phyloP scores from a whole-genome alignment of 2,888 invertebrate species.

The Nomada fabriciana region DNA sequence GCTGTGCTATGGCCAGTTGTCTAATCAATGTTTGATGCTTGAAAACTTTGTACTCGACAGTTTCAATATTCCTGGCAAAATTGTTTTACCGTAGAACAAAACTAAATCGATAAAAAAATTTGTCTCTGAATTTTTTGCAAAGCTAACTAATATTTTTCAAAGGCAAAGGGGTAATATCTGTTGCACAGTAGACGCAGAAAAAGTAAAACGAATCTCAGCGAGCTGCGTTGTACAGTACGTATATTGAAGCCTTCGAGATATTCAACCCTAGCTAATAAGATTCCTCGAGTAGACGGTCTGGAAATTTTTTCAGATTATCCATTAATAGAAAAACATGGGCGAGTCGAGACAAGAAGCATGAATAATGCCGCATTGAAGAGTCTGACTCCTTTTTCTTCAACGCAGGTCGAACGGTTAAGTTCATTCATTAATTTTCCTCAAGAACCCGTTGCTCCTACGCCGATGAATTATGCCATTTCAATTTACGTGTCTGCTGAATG shows the following conservation, averaged over 20 bases:
- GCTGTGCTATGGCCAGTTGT: no score
- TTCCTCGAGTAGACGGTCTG: no score
- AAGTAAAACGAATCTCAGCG: no score
- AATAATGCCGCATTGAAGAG: background rate
- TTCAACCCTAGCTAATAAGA: background rate
- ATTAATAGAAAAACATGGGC: background rate
- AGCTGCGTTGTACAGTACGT: background rate
- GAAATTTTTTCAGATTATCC: no score
- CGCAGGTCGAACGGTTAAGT: slow-evolving; percentile 1
- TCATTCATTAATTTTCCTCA: slow-evolving; percentile 25
- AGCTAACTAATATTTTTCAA: no score
- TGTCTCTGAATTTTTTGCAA: no score
- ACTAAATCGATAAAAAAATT: no score
- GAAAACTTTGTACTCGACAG: no score
- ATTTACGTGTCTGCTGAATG: background rate
- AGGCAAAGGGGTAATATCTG: no score
- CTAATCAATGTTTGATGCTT: no score
- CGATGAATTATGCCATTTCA: slow-evolving; percentile 5
- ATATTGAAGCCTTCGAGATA: background rate
- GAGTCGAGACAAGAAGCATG: background rate
- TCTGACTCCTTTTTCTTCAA: background rate
- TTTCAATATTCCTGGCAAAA: background rate
- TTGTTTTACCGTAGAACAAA: no score
- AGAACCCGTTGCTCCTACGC: background rate
- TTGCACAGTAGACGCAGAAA: no score